Evolutionary conservation across 1,140 invertebrate species (phyloP).

Genomic region (Lerema accius): DNA sequence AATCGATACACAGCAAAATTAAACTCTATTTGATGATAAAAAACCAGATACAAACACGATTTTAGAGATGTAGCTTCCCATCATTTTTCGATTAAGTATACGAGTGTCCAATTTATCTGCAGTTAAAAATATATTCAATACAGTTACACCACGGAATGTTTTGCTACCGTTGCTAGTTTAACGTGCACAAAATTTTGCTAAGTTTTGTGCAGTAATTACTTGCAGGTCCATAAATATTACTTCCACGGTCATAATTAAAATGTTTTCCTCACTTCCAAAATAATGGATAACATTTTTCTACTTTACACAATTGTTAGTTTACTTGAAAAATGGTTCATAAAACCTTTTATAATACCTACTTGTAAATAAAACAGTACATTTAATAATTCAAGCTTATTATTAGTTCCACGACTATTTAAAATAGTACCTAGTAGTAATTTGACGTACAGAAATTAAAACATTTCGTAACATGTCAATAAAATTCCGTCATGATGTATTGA

Average conservation of each 20-base stretch:
- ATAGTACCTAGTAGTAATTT: too few relatives aligned
- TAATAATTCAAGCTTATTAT: too few relatives aligned
- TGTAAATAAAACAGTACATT: too few relatives aligned
- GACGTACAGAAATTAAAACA: too few relatives aligned
- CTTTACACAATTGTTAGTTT: conserved; percentile 5
- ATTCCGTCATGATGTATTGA: too few relatives aligned
- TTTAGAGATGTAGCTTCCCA: neutral
- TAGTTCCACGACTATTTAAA: too few relatives aligned
- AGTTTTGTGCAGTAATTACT: conserved; percentile 30
- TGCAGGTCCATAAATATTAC: conserved; percentile 28
- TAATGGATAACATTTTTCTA: conserved; percentile 6
- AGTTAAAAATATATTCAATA: conserved; percentile 22
- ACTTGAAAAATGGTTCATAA: too few relatives aligned
- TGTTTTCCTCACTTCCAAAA: conserved; percentile 22
- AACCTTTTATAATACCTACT: too few relatives aligned
- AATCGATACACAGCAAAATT: too few relatives aligned
- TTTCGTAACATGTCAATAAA: too few relatives aligned
- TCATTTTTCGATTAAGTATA: conserved; percentile 4
- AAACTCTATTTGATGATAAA: neutral
- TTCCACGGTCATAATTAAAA: conserved; percentile 29
- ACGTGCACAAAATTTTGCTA: conserved; percentile 30
- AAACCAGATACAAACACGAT: neutral
- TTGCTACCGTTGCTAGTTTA: conserved; percentile 21
- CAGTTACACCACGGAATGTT: conserved; percentile 19
- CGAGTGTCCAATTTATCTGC: neutral